These are phyloP conservation scores for Tuta absoluta DNA, from an alignment of 2,888 invertebrate species.

Conservation along the genomic window DNA sequence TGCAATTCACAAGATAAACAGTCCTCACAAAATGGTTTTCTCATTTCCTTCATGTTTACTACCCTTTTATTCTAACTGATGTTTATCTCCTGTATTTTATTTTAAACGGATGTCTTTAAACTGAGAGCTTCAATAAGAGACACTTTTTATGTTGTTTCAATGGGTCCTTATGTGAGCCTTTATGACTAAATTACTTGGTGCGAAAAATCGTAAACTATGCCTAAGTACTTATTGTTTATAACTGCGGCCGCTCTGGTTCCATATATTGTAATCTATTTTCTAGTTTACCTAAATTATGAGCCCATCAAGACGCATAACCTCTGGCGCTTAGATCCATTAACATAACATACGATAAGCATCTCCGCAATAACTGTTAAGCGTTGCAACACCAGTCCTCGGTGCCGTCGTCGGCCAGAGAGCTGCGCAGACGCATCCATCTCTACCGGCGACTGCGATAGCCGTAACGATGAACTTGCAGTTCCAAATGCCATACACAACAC, in stretches of 20 bases:
- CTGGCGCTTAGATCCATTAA: constrained; percentile 59
- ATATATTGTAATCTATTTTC: background rate
- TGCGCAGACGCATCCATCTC: constrained; percentile 43
- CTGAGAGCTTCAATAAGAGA: background rate
- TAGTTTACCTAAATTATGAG: constrained; percentile 22
- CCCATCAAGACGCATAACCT: constrained; percentile 21
- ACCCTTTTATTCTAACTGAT: background rate
- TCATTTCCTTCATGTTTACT: background rate
- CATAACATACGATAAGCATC: constrained; percentile 64
- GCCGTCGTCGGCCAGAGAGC: background rate
- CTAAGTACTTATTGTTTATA: background rate
- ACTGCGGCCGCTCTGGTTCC: background rate
- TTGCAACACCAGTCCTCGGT: constrained; percentile 59
- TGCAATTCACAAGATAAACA: too few species aligned
- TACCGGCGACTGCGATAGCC: constrained; percentile 46
- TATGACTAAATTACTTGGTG: background rate
- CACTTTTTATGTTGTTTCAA: background rate
- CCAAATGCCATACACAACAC: constrained; percentile 48
- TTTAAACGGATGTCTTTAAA: constrained; percentile 7
- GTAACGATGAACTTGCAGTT: constrained; percentile 49
- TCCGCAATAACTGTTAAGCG: constrained; percentile 64
- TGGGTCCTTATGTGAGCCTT: background rate
- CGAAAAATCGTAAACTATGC: background rate
- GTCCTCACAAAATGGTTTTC: background rate
- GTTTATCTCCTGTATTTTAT: background rate